These are phyloP conservation scores for Cheilinus undulatus DNA, from an alignment of 2,113 vertebrate genomes.

Conservation along the genomic window DNA sequence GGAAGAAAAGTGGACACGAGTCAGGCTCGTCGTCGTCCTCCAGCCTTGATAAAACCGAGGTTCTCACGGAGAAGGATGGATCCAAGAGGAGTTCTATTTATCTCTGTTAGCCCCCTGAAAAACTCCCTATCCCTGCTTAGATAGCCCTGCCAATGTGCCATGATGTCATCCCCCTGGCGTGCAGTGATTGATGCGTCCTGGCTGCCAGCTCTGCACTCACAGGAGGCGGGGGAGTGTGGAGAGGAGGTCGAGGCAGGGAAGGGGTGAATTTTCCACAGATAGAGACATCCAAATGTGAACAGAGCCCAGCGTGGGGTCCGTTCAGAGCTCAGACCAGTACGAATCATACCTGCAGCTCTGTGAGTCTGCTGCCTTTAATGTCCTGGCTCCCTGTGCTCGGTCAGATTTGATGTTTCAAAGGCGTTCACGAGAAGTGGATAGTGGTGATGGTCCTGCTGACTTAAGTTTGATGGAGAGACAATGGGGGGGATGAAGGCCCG, in stretches of 20 bases:
- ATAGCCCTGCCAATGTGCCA: conserved; percentile 79
- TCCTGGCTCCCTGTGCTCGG: conserved; percentile 38
- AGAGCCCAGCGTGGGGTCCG: conserved; percentile 63
- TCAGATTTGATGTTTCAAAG: conserved; percentile 69
- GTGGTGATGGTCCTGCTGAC: conserved; percentile 27
- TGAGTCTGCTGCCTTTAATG: conserved; percentile 37
- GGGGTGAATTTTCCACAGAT: conserved; percentile 72
- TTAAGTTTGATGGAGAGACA: conserved; percentile 53
- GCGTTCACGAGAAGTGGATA: conserved; percentile 44
- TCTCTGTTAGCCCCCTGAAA: conserved; percentile 75
- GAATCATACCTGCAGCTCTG: conserved; percentile 48
- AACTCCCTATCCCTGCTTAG: conserved; percentile 75
- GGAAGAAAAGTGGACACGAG: conserved; percentile 47
- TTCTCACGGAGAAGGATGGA: conserved; percentile 78
- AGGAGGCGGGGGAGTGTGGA: conserved; percentile 52
- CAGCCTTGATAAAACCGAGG: conserved; percentile 68
- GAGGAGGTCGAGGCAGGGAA: conserved; percentile 46
- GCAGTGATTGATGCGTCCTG: conserved; percentile 82
- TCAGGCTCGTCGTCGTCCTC: conserved; percentile 30
- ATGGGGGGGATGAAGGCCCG: conserved; percentile 37
- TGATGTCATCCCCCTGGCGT: conserved; percentile 82
- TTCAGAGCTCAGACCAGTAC: conserved; percentile 39
- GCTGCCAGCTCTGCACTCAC: conserved; percentile 65
- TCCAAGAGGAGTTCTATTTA: conserved; percentile 76
- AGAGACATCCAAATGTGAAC: conserved; percentile 76